phyloP scores from a whole-genome alignment of 2,888 invertebrate species.

The Agriotes lineatus region DNA sequence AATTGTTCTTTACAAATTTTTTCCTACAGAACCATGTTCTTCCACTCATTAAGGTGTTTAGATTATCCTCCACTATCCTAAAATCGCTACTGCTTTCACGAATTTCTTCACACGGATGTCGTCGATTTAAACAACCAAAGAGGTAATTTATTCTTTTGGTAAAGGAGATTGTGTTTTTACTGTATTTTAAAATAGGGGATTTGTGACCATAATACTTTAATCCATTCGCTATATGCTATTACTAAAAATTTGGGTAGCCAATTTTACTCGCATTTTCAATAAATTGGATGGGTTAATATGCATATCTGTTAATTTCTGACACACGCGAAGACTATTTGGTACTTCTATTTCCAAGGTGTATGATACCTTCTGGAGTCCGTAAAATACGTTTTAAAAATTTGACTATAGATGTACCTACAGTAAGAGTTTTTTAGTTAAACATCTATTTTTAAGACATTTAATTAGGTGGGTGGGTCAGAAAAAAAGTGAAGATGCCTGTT shows the following conservation, averaged over 20 bases:
- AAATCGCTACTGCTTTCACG: background rate
- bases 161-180: background rate
- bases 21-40: background rate
- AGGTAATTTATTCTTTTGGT: constrained; percentile 6
- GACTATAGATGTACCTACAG: too few relatives aligned
- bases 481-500: too few relatives aligned
- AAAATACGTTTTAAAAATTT: too few relatives aligned
- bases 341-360: too few relatives aligned
- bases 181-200: background rate
- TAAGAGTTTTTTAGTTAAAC: too few relatives aligned
- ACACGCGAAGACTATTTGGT: too few relatives aligned
- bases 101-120: background rate
- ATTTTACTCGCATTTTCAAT: constrained; percentile 8
- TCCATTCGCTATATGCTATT: constrained; percentile 8
- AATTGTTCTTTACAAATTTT: constrained; percentile 25
- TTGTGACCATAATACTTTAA: background rate
- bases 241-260: constrained; percentile 28
- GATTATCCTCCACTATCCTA: background rate
- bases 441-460: too few relatives aligned
- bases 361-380: too few relatives aligned
- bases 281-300: background rate
- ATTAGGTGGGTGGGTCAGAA: too few relatives aligned
- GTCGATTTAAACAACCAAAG: constrained; percentile 1
- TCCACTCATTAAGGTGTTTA: background rate
- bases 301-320: too few relatives aligned